Evolutionary conservation across 2,888 invertebrate genomes (phyloP).

Genomic region (Muschampia plurimacula): DNA sequence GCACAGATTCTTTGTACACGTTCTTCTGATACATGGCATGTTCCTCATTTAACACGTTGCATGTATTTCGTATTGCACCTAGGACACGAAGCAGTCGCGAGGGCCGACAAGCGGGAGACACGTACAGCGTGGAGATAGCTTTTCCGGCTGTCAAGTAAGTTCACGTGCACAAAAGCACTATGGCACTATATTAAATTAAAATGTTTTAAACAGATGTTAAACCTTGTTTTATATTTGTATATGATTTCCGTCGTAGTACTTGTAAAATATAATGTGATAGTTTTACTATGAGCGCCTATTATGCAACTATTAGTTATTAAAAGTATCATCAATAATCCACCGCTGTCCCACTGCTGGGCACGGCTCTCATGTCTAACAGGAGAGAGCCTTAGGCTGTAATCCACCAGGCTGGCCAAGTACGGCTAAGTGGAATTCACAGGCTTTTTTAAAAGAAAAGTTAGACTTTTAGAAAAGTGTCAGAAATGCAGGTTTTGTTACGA

Average conservation of each 20-base stretch:
- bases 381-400: too few relatives aligned
- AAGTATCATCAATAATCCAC: too few relatives aligned
- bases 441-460: too few relatives aligned
- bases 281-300: too few relatives aligned
- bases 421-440: too few relatives aligned
- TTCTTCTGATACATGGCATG: slow-evolving; percentile 57
- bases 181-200: slow-evolving; percentile 48
- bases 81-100: slow-evolving; percentile 90
- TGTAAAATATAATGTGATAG: background rate
- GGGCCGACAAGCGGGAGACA: slow-evolving; percentile 94
- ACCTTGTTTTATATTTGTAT: background rate
- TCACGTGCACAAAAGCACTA: slow-evolving; percentile 60
- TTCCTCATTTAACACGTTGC: slow-evolving; percentile 77
- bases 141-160: slow-evolving; percentile 97
- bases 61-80: slow-evolving; percentile 85
- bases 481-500: too few relatives aligned
- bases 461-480: too few relatives aligned
- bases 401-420: too few relatives aligned
- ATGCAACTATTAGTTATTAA: too few relatives aligned
- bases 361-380: too few relatives aligned
- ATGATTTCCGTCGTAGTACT: background rate
- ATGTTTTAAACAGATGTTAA: background rate
- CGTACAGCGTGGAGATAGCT: slow-evolving; percentile 95
- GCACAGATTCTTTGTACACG: slow-evolving; percentile 16
- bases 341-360: too few relatives aligned